Conservation (phyloP, 2,888 invertebrate species). For the Heliconius cydno region DNA sequence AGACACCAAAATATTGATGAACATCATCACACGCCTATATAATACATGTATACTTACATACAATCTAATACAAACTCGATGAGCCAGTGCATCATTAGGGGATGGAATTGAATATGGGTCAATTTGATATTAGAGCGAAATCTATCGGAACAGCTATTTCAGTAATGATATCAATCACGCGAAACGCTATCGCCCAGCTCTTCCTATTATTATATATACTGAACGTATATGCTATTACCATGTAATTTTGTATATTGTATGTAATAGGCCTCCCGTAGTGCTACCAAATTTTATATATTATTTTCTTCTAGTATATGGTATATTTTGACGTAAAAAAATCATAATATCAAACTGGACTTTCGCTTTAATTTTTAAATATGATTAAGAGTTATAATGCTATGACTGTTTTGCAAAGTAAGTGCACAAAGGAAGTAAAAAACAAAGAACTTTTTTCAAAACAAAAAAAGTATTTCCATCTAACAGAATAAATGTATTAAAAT, state of each 20-base stretch:
- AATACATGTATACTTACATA: conserved; percentile 5
- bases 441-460: conserved; percentile 7
- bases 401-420: background rate
- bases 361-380: too few relatives aligned
- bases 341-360: too few relatives aligned
- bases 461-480: conserved; percentile 15
- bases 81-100: conserved; percentile 33
- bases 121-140: conserved; percentile 35
- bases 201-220: conserved; percentile 26
- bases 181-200: conserved; percentile 21
- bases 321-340: background rate
- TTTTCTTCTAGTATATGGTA: background rate
- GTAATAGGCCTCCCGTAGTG: background rate
- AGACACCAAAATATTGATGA: too few relatives aligned
- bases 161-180: conserved; percentile 38
- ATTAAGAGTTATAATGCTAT: background rate
- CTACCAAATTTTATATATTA: background rate
- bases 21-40: background rate
- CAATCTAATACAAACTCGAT: conserved; percentile 28
- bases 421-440: background rate
- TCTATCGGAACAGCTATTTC: conserved; percentile 37
- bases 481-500: conserved; percentile 40
- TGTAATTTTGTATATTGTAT: conserved; percentile 15
- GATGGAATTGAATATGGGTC: conserved; percentile 36
- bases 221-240: background rate